Evolutionary conservation across 1,140 invertebrate species (phyloP).

Genomic region (Calliopsis andreniformis): DNA sequence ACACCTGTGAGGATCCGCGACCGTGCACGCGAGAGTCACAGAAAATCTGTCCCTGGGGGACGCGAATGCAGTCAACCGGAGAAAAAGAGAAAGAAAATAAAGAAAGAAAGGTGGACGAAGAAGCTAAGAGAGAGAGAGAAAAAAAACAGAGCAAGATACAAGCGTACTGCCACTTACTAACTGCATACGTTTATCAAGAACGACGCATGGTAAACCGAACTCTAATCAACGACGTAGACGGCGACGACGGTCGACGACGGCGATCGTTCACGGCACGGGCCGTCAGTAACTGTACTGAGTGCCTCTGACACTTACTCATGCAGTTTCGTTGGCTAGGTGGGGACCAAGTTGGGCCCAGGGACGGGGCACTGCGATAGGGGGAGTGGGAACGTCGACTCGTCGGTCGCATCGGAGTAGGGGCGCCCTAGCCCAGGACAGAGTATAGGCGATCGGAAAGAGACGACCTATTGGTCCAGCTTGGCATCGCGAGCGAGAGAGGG

Average conservation of each 20-base stretch:
- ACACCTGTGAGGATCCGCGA: neutral
- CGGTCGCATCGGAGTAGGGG: slow-evolving; percentile 12
- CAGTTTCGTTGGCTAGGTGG: slow-evolving; percentile 62
- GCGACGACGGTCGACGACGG: slow-evolving; percentile 32
- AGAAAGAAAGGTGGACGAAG: slow-evolving; percentile 46
- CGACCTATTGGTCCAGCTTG: too few relatives aligned
- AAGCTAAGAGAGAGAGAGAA: slow-evolving; percentile 54
- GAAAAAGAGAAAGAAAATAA: neutral
- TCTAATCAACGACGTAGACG: slow-evolving; percentile 22
- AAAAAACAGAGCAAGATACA: slow-evolving; percentile 49
- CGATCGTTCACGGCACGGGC: slow-evolving; percentile 67
- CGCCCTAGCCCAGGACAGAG: slow-evolving; percentile 1
- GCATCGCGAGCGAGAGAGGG: slow-evolving; percentile 16
- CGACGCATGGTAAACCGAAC: slow-evolving; percentile 50
- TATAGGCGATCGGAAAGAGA: neutral
- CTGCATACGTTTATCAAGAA: slow-evolving; percentile 60
- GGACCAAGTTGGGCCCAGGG: slow-evolving; percentile 61
- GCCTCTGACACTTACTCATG: slow-evolving; percentile 72
- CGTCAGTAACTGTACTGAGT: slow-evolving; percentile 80
- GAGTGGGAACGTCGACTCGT: slow-evolving; percentile 53
- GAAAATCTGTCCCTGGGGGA: slow-evolving; percentile 9
- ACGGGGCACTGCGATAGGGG: slow-evolving; percentile 39
- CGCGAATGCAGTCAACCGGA: neutral
- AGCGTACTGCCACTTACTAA: slow-evolving; percentile 56
- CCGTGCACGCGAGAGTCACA: slow-evolving; percentile 6